Evolutionary conservation across 2,797 vertebrate species (phyloP), one percentile per base, ranked within the genome.

Genomic region (Nannoperca australis): DNA sequence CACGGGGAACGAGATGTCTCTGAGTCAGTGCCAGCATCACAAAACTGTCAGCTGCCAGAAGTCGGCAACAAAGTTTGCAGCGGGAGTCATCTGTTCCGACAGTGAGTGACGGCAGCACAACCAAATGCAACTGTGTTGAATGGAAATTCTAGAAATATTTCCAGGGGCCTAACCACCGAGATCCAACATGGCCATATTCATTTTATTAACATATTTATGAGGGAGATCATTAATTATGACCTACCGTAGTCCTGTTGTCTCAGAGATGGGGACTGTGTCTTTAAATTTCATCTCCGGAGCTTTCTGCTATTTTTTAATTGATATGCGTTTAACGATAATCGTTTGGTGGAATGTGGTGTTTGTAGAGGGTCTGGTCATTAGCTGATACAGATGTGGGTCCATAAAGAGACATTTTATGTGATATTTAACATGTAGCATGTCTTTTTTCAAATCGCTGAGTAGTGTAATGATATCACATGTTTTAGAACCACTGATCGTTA

Each of bases 51-150:
- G 71, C 95, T 99, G 98, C 91, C 96, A 95, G 94, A 98, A 94
- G 92, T 93, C 93, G 0, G 95, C 91, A 0, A 94, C 97, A 0
- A 97, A 96, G 81, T 98, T 98, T 6, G 91, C 97, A 0, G 98
- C 98, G 0, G 98, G 98, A 0, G 96, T 99, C 92, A 99, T 99
- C 94, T 99, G 98, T 80, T 99, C 98, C 0, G 98, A 99, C 91
- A 99, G 98, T 99, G 91, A 98, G 98, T 91, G 34, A 34, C 54
- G 20, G 1, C 6, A 4, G 17, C 6, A 59, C 30, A 44, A 55
- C 40, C 3, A 22, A 27, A 20, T 24, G 14, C 6, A 22, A 3
- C 0, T 59, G 18, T 51, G 34, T 67, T 30, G 20, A 32, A 38
- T 34, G 17, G 18, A 0, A n/a, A 3, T 2, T 27, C 24, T 27